Evolutionary conservation across 1,140 invertebrate genomes (phyloP), one percentile per base, ranked within the genome.

Genomic region (Pinna nobilis): DNA sequence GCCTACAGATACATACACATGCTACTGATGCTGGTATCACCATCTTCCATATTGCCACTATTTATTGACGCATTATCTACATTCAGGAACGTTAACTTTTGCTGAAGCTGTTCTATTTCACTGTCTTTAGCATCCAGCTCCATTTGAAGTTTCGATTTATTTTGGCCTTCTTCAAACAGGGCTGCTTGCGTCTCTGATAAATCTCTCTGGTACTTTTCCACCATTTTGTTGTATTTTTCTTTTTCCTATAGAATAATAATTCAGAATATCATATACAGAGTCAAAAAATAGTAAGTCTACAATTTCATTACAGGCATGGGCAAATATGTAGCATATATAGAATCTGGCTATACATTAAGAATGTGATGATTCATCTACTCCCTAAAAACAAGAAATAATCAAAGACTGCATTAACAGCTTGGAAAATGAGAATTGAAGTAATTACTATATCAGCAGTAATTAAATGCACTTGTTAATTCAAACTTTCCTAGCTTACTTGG

Each of bases 121-220:
- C 94, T 96, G 86, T 98, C 97, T 88, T 98, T 98, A 76, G 95
- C 95, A 87, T 98, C 97, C 30, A 96, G 90, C 90, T 99, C 97
- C 96, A 98, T 98, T 88, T 97, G 94, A 55, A 98, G 90, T 55
- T 94, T 93, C 57, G 95, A 87, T 80, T 93, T 93, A 0, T 91
- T 88, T 84, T 94, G 91, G 76, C 91, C 92, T 84, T 95, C 94
- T 79, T 94, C 93, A 71, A 91, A 90, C 0, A 93, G 84, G 53
- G 90, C 87, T 41, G 92, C 92, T 82, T 96, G 95, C 57, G 94
- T 89, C 84, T 98, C 97, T 87, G 96, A 94, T 41, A 96, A 84
- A 84, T 97, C 95, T 76, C 95, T 94, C 85, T 95, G 94, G 84
- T 93, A 93, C 88, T 96, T 96, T 41, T 93, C 90, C 35, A 94